Base-by-base conservation (phyloP, 2,888 invertebrate species). In the Globia sparganii region DNA sequence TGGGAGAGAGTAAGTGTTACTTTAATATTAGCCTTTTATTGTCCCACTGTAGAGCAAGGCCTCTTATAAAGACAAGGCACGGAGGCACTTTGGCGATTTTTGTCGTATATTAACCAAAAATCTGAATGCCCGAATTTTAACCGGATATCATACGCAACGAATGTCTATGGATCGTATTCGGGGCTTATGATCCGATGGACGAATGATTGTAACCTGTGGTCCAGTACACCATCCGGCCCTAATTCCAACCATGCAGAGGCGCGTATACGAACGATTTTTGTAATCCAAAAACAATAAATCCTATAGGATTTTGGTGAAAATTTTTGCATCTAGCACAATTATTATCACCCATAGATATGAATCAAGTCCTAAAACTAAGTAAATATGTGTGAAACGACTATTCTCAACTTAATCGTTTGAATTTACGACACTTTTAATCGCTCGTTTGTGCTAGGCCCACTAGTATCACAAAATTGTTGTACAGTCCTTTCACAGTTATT, bases 1-100 rank as follows among this genome's bases (percentile, higher is more conserved):
- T 61, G 92, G 92, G 0, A 89, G 84, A 72, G 90, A 93, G 93
- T 93, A 86, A 91, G 92, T 92, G 11, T 37, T 9, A n/a, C n/a
- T n/a, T 64, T n/a, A 65, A 13, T 6, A 43, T 21, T 2, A 40
- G 43, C 11, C 43, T 43, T n/a, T 21, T 21, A 21, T 11, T 21
- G 28, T 13, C 2, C 15, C 9, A 11, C 5, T 53, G 8, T 0
- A 15, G 31, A 25, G 46, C 11, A 28, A 13, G 2, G 2, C 46
- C 1, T 34, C 15, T 15, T 4, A 25, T 25, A 25, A 53, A 67
- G 4, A 49, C 25, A 67, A 25, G 49, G 9, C 31, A 31, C 25
- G 49, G 49, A 49, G 8, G 1, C 21, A 21, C 25, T 49, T 11
- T 21, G 9, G n/a, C n/a, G 18, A 9, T n/a, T 40, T 62, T 25